Percentiles rank a stretch among this genome's conserved stretches.
Evolutionary conservation across 1,140 invertebrate genomes (phyloP).

Genomic region (Steinernema khuongi): DNA sequence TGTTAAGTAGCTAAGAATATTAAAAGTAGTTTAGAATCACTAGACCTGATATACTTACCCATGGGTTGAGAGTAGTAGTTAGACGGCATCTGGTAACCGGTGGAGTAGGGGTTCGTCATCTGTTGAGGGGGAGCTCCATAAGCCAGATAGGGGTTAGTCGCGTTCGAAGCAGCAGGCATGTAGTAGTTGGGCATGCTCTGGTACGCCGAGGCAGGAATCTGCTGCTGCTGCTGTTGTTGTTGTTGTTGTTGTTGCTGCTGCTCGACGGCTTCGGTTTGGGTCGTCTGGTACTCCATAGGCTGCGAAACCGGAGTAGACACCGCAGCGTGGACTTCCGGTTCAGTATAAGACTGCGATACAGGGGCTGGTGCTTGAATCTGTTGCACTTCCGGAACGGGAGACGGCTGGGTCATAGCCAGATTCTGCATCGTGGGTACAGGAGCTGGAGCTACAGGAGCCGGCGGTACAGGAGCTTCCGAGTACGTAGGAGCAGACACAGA

Average conservation of each 20-base stretch:
- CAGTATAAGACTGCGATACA: neutral
- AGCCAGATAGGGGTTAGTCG: neutral
- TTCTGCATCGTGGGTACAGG: neutral
- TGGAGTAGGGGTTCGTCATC: neutral
- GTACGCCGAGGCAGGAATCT: neutral
- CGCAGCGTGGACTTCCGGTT: too few relatives aligned
- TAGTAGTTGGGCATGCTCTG: neutral
- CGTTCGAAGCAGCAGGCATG: neutral
- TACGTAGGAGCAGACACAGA: conserved; percentile 16
- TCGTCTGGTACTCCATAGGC: neutral
- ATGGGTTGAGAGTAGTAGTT: conserved; percentile 20
- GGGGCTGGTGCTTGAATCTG: neutral
- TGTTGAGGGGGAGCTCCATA: conserved; percentile 2
- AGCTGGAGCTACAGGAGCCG: conserved; percentile 8
- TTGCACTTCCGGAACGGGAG: neutral
- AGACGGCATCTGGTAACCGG: neutral
- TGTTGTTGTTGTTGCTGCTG: conserved; percentile 15
- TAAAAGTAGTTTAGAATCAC: neutral
- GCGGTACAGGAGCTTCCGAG: neutral
- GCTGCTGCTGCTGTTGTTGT: neutral
- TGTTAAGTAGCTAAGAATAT: too few relatives aligned
- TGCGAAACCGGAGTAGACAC: too few relatives aligned
- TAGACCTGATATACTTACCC: neutral
- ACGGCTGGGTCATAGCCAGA: conserved; percentile 8
- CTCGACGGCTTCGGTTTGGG: neutral